Evolutionary conservation across 2,888 invertebrate genomes (phyloP).

Genomic region (Lagria hirta): DNA sequence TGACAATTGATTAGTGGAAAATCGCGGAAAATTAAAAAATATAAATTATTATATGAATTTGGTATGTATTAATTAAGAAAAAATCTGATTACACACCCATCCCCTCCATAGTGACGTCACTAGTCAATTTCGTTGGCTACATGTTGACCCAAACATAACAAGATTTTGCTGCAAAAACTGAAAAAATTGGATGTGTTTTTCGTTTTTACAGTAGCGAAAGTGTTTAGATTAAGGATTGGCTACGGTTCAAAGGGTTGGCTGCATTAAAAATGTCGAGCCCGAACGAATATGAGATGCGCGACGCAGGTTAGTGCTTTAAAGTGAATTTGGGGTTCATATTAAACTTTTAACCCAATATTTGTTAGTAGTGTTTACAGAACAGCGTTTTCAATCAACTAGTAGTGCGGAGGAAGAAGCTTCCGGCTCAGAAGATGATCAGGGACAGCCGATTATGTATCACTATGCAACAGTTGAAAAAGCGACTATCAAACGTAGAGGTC

Average conservation of each 20-base stretch:
- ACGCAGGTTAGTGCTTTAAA: slow-evolving; percentile 34
- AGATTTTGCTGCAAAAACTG: slow-evolving; percentile 12
- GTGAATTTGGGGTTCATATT: background rate
- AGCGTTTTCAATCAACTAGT: slow-evolving; percentile 41
- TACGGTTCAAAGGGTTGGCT: too few species aligned
- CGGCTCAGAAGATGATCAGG: slow-evolving; percentile 41
- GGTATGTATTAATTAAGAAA: slow-evolving; percentile 26
- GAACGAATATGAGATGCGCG: slow-evolving; percentile 34
- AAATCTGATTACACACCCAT: slow-evolving; percentile 33
- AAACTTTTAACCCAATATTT: background rate
- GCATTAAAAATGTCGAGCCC: slow-evolving; percentile 36
- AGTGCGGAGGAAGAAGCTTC: slow-evolving; percentile 45
- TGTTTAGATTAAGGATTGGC: background rate
- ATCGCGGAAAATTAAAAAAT: slow-evolving; percentile 4
- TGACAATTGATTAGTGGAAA: slow-evolving; percentile 5
- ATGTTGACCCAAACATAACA: slow-evolving; percentile 30
- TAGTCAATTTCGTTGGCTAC: slow-evolving; percentile 30
- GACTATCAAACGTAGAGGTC: slow-evolving; percentile 47
- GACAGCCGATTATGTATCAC: slow-evolving; percentile 40
- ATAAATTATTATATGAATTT: background rate
- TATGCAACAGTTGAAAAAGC: slow-evolving; percentile 37
- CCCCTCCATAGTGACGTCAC: slow-evolving; percentile 39
- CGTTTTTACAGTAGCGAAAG: background rate
- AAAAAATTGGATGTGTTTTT: slow-evolving; percentile 12
- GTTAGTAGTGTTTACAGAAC: slow-evolving; percentile 15